A percentile compares a stretch with the other conserved stretches of the same genome.
These are phyloP conservation scores for Bombus pascuorum DNA, from an alignment of 1,140 invertebrate species.

Conservation along the genomic window DNA sequence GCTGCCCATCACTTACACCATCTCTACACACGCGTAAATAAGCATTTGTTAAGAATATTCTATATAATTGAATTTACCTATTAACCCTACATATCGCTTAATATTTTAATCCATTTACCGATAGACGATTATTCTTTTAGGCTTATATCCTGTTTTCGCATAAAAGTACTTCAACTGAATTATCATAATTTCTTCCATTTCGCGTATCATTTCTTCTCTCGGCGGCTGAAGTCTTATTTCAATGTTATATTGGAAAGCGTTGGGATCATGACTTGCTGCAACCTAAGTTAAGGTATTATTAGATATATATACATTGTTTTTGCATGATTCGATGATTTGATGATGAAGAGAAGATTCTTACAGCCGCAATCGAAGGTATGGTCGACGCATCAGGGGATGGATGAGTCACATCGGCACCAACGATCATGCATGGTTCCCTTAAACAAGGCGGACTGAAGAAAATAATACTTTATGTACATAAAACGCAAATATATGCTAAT, in stretches of 20 bases:
- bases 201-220: slow-evolving; percentile 88
- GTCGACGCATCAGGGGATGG: slow-evolving; percentile 87
- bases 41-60: background rate
- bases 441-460: slow-evolving; percentile 74
- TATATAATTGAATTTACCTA: background rate
- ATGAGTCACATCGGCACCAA: slow-evolving; percentile 96
- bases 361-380: slow-evolving; percentile 93
- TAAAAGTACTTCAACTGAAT: slow-evolving; percentile 84
- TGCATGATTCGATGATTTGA: background rate
- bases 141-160: slow-evolving; percentile 79
- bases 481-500: too few species aligned
- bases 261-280: slow-evolving; percentile 86
- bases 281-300: slow-evolving; percentile 77
- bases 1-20: slow-evolving; percentile 95
- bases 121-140: slow-evolving; percentile 88
- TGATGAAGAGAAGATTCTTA: slow-evolving; percentile 68
- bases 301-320: background rate
- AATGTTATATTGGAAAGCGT: slow-evolving; percentile 87
- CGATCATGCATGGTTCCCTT: slow-evolving; percentile 84
- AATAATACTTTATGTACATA: background rate
- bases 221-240: slow-evolving; percentile 87
- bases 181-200: slow-evolving; percentile 88
- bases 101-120: slow-evolving; percentile 69
- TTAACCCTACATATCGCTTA: background rate
- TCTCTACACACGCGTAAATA: slow-evolving; percentile 83